A percentile compares a stretch with the other conserved stretches of the same genome.
Evolutionary conservation across 2,888 invertebrate species (phyloP).

Genomic region (Hydroisotoma schaefferi): DNA sequence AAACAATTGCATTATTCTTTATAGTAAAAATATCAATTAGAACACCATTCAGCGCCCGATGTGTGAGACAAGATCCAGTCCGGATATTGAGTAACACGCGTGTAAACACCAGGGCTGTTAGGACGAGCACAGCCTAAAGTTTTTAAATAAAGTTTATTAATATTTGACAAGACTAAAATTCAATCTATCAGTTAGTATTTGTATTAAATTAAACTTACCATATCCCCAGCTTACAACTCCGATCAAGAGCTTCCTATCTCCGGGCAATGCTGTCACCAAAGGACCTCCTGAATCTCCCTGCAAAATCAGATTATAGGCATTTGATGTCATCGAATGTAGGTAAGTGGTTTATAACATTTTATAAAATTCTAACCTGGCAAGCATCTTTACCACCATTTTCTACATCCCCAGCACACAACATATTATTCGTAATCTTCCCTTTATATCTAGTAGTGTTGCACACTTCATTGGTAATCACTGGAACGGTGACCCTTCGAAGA

Average conservation of each 20-base stretch:
- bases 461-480: constrained; percentile 35
- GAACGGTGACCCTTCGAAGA: constrained; percentile 35
- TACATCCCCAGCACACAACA: constrained; percentile 40
- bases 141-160: background rate
- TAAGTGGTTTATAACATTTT: too few relatives aligned
- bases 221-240: constrained; percentile 21
- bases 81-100: constrained; percentile 37
- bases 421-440: constrained; percentile 35
- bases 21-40: background rate
- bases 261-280: background rate
- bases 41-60: constrained; percentile 32
- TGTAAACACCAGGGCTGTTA: constrained; percentile 38
- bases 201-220: constrained; percentile 4
- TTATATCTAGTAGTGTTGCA: constrained; percentile 33
- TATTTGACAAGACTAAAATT: background rate
- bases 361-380: constrained; percentile 21
- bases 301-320: background rate
- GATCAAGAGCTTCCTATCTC: constrained; percentile 1
- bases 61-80: constrained; percentile 36
- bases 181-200: background rate
- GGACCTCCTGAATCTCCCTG: constrained; percentile 35
- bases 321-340: too few relatives aligned
- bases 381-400: constrained; percentile 20
- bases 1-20: background rate
- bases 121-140: constrained; percentile 26